Evolutionary conservation across 2,797 vertebrate genomes (phyloP), one percentile per base, ranked within the genome.

Genomic region (Lerista edwardsae): DNA sequence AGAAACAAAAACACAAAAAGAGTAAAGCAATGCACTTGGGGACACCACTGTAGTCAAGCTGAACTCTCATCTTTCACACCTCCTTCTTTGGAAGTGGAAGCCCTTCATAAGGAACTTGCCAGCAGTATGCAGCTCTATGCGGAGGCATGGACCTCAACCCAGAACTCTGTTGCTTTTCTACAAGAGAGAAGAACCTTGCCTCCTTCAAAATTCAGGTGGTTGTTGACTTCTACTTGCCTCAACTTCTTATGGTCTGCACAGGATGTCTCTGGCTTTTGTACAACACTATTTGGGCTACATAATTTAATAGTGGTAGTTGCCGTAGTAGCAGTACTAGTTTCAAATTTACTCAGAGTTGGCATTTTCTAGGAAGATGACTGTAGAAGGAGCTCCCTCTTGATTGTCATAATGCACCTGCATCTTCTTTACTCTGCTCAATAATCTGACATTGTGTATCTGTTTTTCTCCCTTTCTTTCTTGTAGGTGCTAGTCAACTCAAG

Each of bases 401-500:
- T 82, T 76, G 39, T 75, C 67, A 0, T 0, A 79, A 1, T 84
- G 89, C 84, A 91, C 41, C 39, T 27, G 67, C 12, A 12, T 84
- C 15, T 90, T 10, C 10, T 21, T 80, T 34, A 29, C 3, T 61
- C 15, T 29, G n/a, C 23, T 10, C 23, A 31, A 17, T 76, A 83
- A 84, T 67, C 47, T 34, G 36, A 41, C 19, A 4, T 25, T 80
- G 39, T 75, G 25, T 78, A 4, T 84, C 2, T 79, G 27, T 82
- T 29, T 47, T 23, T 79, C 39, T 83, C 65, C 47, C 59, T 1
- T 55, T 85, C 69, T 92, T 82, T 84, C 91, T 91, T 92, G 31
- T 92, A 96, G 96, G 71, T 78, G 69, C 83, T 92, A 88, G 91
- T 83, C 88, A 74, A 91, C 87, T 73, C 80, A 69, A 87, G 89